phyloP scores from a whole-genome alignment of 2,888 invertebrate genomes.

The Apotomis turbidana region DNA sequence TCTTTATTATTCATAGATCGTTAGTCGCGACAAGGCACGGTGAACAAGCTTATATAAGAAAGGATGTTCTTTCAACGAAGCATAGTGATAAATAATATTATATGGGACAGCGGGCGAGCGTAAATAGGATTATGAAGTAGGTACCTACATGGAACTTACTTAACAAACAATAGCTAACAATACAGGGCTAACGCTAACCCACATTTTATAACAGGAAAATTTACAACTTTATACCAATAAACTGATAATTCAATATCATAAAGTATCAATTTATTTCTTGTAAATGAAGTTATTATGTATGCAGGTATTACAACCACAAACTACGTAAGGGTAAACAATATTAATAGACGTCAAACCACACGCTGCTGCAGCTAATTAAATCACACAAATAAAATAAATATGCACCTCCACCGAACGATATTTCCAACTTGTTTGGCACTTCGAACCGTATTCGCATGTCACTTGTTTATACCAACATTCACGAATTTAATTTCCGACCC shows the following conservation, averaged over 20 bases:
- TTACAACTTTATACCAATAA: neutral
- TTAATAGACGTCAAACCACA: constrained; percentile 39
- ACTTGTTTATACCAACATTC: constrained; percentile 59
- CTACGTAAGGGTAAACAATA: neutral
- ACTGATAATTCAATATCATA: neutral
- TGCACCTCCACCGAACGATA: constrained; percentile 75
- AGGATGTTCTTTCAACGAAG: constrained; percentile 5
- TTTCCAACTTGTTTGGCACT: constrained; percentile 82
- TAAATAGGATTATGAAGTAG: constrained; percentile 29
- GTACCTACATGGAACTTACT: neutral
- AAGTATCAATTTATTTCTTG: neutral
- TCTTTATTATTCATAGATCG: neutral
- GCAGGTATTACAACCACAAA: neutral
- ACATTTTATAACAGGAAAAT: constrained; percentile 46
- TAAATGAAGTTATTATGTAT: neutral
- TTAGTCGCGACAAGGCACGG: constrained; percentile 1
- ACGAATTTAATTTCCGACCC: constrained; percentile 51
- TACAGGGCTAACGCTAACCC: constrained; percentile 49
- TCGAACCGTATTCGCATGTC: constrained; percentile 80
- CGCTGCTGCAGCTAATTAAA: constrained; percentile 23
- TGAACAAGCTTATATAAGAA: neutral
- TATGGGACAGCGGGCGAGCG: neutral
- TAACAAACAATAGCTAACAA: constrained; percentile 41
- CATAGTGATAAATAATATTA: neutral
- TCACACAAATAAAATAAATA: constrained; percentile 54